Conservation (phyloP, 2,888 invertebrate species). For the Eledona agricola region DNA sequence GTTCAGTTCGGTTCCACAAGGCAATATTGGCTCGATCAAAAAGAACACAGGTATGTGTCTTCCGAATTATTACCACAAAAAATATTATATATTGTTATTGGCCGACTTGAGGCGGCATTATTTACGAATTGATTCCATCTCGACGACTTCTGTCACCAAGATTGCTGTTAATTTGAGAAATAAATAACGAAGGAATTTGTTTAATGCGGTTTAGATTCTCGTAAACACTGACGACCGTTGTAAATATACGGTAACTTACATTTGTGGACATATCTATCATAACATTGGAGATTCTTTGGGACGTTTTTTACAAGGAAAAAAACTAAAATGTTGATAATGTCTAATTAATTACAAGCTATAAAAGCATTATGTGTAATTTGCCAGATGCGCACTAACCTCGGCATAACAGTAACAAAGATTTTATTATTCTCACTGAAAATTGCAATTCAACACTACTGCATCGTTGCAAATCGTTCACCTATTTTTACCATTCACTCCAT, state of each 20-base stretch:
- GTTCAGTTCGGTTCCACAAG: slow-evolving; percentile 29
- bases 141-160: slow-evolving; percentile 41
- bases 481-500: no score
- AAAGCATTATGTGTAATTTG: slow-evolving; percentile 42
- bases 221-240: slow-evolving; percentile 54
- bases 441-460: slow-evolving; percentile 18
- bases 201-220: slow-evolving; percentile 47
- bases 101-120: slow-evolving; percentile 34
- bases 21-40: slow-evolving; percentile 30
- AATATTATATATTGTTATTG: slow-evolving; percentile 19
- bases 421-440: slow-evolving; percentile 30
- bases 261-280: slow-evolving; percentile 52
- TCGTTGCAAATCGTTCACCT: no score
- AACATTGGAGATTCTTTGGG: slow-evolving; percentile 46
- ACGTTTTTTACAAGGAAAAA: slow-evolving; percentile 41
- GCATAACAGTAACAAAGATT: slow-evolving; percentile 37
- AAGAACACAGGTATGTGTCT: slow-evolving; percentile 27
- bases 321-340: slow-evolving; percentile 47
- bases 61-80: slow-evolving; percentile 17
- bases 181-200: slow-evolving; percentile 50
- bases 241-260: slow-evolving; percentile 54
- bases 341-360: slow-evolving; percentile 47
- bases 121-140: slow-evolving; percentile 42
- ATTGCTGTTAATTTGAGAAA: slow-evolving; percentile 53
- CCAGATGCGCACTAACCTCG: slow-evolving; percentile 37